Evolutionary conservation across 53 echinoderm and acorn worm genomes (phyloP), one percentile per base, ranked within the genome.

Genomic region (Mesocentrotus franciscanus): DNA sequence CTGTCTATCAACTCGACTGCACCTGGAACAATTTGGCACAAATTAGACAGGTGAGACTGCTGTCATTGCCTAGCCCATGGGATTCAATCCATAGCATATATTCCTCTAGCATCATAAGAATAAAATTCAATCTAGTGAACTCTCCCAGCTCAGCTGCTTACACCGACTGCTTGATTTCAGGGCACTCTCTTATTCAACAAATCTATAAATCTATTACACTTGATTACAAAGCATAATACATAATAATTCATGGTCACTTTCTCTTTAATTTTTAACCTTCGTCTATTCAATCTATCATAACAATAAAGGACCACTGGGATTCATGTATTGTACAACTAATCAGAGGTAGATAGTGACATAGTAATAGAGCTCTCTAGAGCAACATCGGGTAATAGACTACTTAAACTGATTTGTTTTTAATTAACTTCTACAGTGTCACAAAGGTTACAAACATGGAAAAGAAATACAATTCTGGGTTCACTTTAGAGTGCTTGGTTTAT

Each of bases 11-110:
- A 91, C 66, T 91, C 39, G 22, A 33, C 26, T 66, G 91, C 91
- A 91, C 91, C 91, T 91, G 91, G 32, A 91, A 91, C 61, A 91
- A 64, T 91, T 66, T 64, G 91, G 62, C 91, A 61, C 35, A 91
- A 66, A 91, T 91, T 64, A n/a, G 58, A 34, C 91, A 91, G 62
- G 91, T 91, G 91, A 66, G 62, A 33, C 22, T 17, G 91, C 34
- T 36, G 39, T 68, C 62, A 91, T 64, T 91, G 64, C 15, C 56
- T 10, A 33, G 26, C 68, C 91, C 66, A 64, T 91, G 66, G 91
- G 91, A 91, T 16, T 34, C 60, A 24, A 61, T 90, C 90, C 15
- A 22, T 22, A 87, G 8, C 58, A 3, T 35, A 36, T 84, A 84
- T 20, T 18, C 84, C 84, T 84, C 39, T 49, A 84, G 55, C 84